phyloP scores from a whole-genome alignment of 1,140 invertebrate species.

The Solenopsis invicta region DNA sequence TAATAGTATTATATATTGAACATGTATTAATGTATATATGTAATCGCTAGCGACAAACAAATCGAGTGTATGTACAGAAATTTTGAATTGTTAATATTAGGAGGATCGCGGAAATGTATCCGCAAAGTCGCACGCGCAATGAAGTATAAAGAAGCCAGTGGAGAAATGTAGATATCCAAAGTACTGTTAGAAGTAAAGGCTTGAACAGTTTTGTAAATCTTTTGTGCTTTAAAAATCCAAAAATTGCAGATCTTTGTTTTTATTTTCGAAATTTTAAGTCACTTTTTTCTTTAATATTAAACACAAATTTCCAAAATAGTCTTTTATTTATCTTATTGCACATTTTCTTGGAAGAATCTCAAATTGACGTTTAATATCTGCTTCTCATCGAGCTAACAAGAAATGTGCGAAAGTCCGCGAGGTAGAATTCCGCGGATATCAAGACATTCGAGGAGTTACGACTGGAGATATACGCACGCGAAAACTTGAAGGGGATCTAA shows the following conservation, averaged over 20 bases:
- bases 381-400: conserved; percentile 9
- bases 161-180: neutral
- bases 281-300: neutral
- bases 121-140: neutral
- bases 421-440: conserved; percentile 27
- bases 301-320: neutral
- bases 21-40: conserved; percentile 42
- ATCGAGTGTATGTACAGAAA: conserved; percentile 22
- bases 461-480: conserved; percentile 32
- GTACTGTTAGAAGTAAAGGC: neutral
- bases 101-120: neutral
- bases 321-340: neutral
- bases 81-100: conserved; percentile 8
- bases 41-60: conserved; percentile 28
- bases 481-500: conserved; percentile 39
- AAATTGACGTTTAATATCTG: conserved; percentile 3
- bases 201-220: neutral
- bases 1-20: conserved; percentile 24
- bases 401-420: conserved; percentile 26
- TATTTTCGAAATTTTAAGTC: neutral
- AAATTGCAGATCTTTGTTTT: neutral
- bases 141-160: neutral
- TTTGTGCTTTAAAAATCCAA: neutral
- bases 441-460: conserved; percentile 39
- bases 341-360: neutral